Evolutionary conservation across 2,797 vertebrate genomes (phyloP).

Genomic region (Nasua narica): DNA sequence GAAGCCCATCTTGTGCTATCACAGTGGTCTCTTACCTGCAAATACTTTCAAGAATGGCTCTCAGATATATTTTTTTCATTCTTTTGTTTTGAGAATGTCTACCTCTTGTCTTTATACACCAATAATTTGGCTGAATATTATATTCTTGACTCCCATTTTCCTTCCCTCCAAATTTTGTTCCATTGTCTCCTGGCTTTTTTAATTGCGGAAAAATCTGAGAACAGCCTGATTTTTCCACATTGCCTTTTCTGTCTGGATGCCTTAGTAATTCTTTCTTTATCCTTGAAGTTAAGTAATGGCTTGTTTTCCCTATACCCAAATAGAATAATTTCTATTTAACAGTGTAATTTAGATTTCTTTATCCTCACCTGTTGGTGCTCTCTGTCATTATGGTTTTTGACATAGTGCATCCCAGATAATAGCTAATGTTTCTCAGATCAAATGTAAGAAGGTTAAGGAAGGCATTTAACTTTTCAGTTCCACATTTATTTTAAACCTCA

Average conservation of each 20-base stretch:
- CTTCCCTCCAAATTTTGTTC: conserved; percentile 5
- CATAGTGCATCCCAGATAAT: not conserved
- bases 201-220: not conserved
- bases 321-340: not conserved
- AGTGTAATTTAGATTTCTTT: not conserved
- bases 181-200: not conserved
- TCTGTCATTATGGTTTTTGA: not conserved
- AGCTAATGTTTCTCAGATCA: not conserved
- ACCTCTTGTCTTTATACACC: not conserved
- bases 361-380: not conserved
- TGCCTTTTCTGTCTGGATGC: not conserved
- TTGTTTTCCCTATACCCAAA: not conserved
- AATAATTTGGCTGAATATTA: not conserved
- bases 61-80: not conserved
- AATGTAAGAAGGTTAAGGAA: not conserved
- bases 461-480: not conserved
- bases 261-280: not conserved
- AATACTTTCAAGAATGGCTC: not conserved
- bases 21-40: not conserved
- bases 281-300: not conserved
- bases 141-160: not conserved
- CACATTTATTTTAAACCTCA: not conserved
- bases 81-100: not conserved
- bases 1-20: not conserved
- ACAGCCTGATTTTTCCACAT: not conserved